Percentiles rank a stretch among this genome's conserved stretches.
These are phyloP conservation scores for Pyrochroa serraticornis DNA, from an alignment of 2,888 invertebrate genomes.

Conservation along the genomic window DNA sequence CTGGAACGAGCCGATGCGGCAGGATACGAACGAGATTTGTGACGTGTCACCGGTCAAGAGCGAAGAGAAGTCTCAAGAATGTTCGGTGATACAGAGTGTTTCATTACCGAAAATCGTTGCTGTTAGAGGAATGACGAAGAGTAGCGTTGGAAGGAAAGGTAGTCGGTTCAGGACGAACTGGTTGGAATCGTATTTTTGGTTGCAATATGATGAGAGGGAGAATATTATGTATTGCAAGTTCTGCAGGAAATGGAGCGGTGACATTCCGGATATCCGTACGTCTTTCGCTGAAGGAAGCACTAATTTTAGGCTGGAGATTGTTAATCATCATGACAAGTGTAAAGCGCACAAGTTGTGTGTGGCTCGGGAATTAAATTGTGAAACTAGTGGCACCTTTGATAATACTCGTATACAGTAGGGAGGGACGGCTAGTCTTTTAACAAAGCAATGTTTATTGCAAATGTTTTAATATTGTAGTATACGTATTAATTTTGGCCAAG, in stretches of 20 bases:
- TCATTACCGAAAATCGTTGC: conserved; percentile 1
- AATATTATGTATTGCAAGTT: conserved; percentile 77
- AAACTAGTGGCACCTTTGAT: neutral
- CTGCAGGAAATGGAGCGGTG: conserved; percentile 75
- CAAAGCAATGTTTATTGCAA: neutral
- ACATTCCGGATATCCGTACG: conserved; percentile 74
- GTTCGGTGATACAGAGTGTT: conserved; percentile 51
- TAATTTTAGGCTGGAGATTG: conserved; percentile 77
- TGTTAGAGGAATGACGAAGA: conserved; percentile 13
- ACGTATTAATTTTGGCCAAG: conserved; percentile 1
- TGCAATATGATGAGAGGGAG: conserved; percentile 70
- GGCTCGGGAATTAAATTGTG: conserved; percentile 57
- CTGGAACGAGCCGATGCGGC: conserved; percentile 24
- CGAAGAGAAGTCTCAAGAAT: conserved; percentile 50
- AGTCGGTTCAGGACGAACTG: conserved; percentile 73
- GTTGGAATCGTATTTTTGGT: conserved; percentile 74
- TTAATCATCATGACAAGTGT: conserved; percentile 80
- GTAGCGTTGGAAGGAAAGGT: conserved; percentile 58
- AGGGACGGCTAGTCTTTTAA: neutral
- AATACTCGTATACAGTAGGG: neutral
- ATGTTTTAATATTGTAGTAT: neutral
- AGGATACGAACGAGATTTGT: conserved; percentile 32
- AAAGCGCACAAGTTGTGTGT: conserved; percentile 76
- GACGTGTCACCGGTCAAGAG: neutral
- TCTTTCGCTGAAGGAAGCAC: conserved; percentile 80